phyloP scores from a whole-genome alignment of 30 jellyfish, hydroid and myxozoan genomes.

The Hydractinia symbiolongicarpus region DNA sequence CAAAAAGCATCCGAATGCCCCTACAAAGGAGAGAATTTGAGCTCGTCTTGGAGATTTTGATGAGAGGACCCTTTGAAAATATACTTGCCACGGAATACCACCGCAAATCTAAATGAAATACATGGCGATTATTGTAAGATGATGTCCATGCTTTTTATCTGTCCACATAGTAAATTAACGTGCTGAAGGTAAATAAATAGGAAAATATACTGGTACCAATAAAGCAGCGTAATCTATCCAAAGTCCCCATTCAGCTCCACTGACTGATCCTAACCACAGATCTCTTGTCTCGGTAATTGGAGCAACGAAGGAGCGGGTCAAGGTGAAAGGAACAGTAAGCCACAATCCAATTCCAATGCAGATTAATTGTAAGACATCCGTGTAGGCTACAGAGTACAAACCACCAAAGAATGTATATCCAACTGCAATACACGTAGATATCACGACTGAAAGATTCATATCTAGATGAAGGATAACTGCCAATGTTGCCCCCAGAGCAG shows the following conservation, averaged over 20 bases:
- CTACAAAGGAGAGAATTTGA: constrained; percentile 47
- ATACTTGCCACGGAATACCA: constrained; percentile 95
- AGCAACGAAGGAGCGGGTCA: constrained; percentile 19
- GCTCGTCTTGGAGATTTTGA: constrained; percentile 62
- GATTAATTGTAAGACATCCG: constrained; percentile 38
- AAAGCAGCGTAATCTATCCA: constrained; percentile 34
- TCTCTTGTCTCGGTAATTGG: constrained; percentile 9
- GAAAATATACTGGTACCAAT: constrained; percentile 17
- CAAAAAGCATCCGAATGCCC: constrained; percentile 76
- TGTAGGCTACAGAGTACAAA: constrained; percentile 37
- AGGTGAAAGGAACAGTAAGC: constrained; percentile 37
- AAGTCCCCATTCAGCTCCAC: constrained; percentile 2
- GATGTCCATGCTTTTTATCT: too few species aligned
- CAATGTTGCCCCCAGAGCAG: constrained; percentile 42
- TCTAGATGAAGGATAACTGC: constrained; percentile 27
- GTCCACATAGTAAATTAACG: too few species aligned
- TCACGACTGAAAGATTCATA: constrained; percentile 24
- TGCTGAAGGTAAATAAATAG: not conserved
- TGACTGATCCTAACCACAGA: constrained; percentile 20
- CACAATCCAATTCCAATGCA: constrained; percentile 41
- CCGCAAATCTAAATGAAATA: constrained; percentile 55
- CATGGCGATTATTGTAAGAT: too few species aligned
- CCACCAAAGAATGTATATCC: constrained; percentile 45
- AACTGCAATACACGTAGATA: constrained; percentile 44
- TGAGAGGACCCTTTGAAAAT: constrained; percentile 72